Conservation (phyloP, 2,888 invertebrate genomes). For the Drosophila limbata region DNA sequence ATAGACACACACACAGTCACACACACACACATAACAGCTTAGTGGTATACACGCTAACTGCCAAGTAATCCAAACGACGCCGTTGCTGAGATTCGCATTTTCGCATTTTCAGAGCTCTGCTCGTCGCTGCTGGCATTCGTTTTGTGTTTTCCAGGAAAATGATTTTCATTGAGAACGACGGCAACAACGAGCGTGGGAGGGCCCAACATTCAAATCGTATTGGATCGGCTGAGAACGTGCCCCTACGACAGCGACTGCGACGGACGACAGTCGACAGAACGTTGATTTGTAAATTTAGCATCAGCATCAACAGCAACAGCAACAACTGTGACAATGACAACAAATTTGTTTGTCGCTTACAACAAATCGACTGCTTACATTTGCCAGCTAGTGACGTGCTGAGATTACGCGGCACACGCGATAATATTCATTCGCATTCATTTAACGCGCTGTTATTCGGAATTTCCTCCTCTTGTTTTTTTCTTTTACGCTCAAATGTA, state of each 20-base stretch:
- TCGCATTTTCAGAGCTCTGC: conserved; percentile 46
- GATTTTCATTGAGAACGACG: conserved; percentile 67
- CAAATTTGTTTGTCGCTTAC: conserved; percentile 58
- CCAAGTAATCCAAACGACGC: conserved; percentile 66
- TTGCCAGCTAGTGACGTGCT: conserved; percentile 46
- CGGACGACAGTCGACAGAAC: conserved; percentile 39
- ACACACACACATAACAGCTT: conserved; percentile 11
- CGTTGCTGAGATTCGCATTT: conserved; percentile 58
- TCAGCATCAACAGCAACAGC: conserved; percentile 15
- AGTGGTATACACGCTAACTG: conserved; percentile 37
- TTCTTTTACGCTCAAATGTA: conserved; percentile 24
- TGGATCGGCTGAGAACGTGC: conserved; percentile 57
- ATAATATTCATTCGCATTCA: conserved; percentile 38
- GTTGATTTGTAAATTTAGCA: conserved; percentile 57
- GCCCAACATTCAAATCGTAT: conserved; percentile 38
- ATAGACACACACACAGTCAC: conserved; percentile 16
- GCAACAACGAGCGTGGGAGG: conserved; percentile 46
- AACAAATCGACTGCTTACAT: conserved; percentile 70
- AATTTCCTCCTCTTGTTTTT: conserved; percentile 2
- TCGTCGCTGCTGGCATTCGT: conserved; percentile 41
- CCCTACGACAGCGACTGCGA: conserved; percentile 21
- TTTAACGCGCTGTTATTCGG: conserved; percentile 7
- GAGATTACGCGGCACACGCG: conserved; percentile 56
- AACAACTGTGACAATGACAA: conserved; percentile 57
- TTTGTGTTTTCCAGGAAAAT: conserved; percentile 67